These are phyloP conservation scores for Drosophila sproati DNA, from an alignment of 1,140 invertebrate genomes.

Conservation along the genomic window DNA sequence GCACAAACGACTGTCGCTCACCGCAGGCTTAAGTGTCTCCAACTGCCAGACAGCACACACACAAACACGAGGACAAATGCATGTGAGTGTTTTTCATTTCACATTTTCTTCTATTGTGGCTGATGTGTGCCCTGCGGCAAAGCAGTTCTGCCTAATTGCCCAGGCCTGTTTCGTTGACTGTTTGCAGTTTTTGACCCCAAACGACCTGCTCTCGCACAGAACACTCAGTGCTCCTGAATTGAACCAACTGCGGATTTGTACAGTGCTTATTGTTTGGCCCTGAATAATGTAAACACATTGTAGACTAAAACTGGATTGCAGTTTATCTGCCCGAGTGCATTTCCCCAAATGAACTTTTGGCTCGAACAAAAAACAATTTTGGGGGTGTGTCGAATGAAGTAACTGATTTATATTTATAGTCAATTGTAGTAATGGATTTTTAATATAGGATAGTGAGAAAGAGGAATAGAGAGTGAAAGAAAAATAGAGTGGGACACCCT, in stretches of 20 bases:
- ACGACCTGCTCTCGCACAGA: neutral
- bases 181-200: slow-evolving; percentile 20
- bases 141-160: slow-evolving; percentile 50
- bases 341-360: slow-evolving; percentile 24
- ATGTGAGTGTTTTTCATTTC: slow-evolving; percentile 49
- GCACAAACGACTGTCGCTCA: slow-evolving; percentile 60
- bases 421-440: slow-evolving; percentile 1
- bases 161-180: slow-evolving; percentile 15
- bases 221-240: slow-evolving; percentile 14
- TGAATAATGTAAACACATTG: slow-evolving; percentile 25
- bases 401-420: neutral
- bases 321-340: slow-evolving; percentile 20
- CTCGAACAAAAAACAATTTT: slow-evolving; percentile 1
- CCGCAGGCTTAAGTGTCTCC: slow-evolving; percentile 74
- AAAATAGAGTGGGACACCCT: neutral
- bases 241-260: slow-evolving; percentile 47
- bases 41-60: slow-evolving; percentile 50
- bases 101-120: slow-evolving; percentile 18
- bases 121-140: slow-evolving; percentile 37
- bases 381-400: neutral
- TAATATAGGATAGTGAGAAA: neutral
- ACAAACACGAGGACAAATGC: slow-evolving; percentile 33
- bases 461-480: neutral
- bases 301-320: neutral
- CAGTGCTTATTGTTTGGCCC: slow-evolving; percentile 18